Evolutionary conservation across 2,113 vertebrate species (phyloP), one percentile per base, ranked within the genome.

Genomic region (Macquaria australasica): DNA sequence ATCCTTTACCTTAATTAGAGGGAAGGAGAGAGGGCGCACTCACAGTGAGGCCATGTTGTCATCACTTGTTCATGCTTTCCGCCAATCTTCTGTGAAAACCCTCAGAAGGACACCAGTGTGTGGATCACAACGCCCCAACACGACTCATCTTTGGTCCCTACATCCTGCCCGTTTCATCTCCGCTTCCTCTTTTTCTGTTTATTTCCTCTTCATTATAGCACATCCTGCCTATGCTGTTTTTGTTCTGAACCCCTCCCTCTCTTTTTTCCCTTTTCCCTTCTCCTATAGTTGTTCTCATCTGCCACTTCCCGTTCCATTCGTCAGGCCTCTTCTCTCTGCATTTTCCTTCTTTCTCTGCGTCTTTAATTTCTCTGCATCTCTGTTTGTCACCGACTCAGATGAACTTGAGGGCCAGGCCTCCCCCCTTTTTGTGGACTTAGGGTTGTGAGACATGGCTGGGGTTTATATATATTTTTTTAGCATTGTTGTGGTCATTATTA

Each of bases 21-120:
- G 90, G 87, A 88, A 86, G 91, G 87, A 91, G 87, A 86, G 84
- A 85, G 90, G 81, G 93, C 85, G 58, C 90, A 87, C 89, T 88
- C 82, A 83, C 84, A 94, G 91, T 91, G 95, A 95, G 93, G 91
- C 91, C 89, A 85, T 92, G 93, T 92, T 73, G 90, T 91, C 92
- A 91, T 93, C 92, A 91, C 90, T 90, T 59, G 79, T 92, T 92
- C 92, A 93, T 92, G 89, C 92, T 93, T 93, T 93, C 88, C 76
- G 78, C 89, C 91, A 78, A 73, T 88, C 89, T 89, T 89, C 92
- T 81, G 88, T 91, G 91, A 88, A 77, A 77, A 50, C 87, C 89
- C 79, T 84, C 82, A 60, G 59, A 91, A 87, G 91, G 88, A 91
- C 89, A 85, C 90, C 83, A 83, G 85, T 82, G 92, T 88, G 91